phyloP scores from a whole-genome alignment of 2,797 vertebrate species.

The Smutsia gigantea region DNA sequence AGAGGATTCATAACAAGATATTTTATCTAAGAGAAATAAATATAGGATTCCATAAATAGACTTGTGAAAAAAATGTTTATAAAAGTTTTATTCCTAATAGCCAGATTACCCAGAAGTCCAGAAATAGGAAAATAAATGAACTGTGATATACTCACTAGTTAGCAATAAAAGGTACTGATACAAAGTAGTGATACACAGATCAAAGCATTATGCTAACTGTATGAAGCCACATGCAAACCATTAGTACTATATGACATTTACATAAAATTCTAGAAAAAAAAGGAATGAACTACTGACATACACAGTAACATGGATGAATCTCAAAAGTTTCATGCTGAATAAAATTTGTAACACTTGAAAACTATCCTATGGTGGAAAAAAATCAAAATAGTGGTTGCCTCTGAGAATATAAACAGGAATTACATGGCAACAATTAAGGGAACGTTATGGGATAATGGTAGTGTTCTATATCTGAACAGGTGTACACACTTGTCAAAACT shows the following conservation, averaged over 20 bases:
- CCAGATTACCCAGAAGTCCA: not conserved
- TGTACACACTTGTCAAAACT: not conserved
- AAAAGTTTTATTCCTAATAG: not conserved
- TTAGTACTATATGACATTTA: not conserved
- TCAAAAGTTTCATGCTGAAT: not conserved
- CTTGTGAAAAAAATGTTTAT: not conserved
- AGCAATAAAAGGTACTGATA: not conserved
- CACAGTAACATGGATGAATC: not conserved
- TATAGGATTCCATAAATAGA: not conserved
- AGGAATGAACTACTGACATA: not conserved
- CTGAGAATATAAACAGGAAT: not conserved
- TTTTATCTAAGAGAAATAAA: not conserved
- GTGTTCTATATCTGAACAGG: not conserved
- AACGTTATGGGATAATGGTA: not conserved
- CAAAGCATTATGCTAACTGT: not conserved
- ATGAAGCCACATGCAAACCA: not conserved
- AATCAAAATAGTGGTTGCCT: not conserved
- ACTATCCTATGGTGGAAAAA: not conserved
- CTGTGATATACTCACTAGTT: not conserved
- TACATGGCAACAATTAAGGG: not conserved
- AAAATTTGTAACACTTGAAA: not conserved
- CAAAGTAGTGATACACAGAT: not conserved
- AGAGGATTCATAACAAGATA: not conserved
- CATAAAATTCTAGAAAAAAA: conserved; percentile 10
- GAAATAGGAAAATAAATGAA: not conserved